Evolutionary conservation across 2,797 vertebrate genomes (phyloP).

Genomic region (Danio albolineatus): DNA sequence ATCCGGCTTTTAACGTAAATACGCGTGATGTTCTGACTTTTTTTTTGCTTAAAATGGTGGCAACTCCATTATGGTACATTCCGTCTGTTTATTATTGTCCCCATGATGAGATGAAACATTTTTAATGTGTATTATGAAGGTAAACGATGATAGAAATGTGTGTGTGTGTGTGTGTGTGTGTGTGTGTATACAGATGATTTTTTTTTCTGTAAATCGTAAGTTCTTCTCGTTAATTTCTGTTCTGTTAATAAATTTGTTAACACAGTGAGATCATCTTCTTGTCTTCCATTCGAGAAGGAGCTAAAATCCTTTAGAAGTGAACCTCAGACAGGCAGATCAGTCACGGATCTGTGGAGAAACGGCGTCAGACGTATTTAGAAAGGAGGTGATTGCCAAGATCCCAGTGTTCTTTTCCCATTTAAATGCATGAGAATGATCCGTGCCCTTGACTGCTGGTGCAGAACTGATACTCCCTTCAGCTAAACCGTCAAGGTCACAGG

Average conservation of each 20-base stretch:
- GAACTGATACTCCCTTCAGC: constrained; percentile 75
- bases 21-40: not conserved
- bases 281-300: not conserved
- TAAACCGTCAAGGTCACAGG: constrained; percentile 53
- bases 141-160: not conserved
- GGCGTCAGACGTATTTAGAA: constrained; percentile 58
- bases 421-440: constrained; percentile 78
- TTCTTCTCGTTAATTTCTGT: not conserved
- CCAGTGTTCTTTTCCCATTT: constrained; percentile 81
- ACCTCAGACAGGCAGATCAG: not conserved
- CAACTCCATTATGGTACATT: not conserved
- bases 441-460: constrained; percentile 78
- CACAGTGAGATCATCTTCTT: not conserved
- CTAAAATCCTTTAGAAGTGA: not conserved
- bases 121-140: not conserved
- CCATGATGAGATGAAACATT: not conserved
- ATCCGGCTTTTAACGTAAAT: not conserved
- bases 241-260: constrained; percentile 37
- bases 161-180: not conserved
- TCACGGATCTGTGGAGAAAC: constrained; percentile 32
- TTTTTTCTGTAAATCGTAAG: not conserved
- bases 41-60: not conserved
- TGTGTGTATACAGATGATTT: not conserved
- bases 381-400: constrained; percentile 78
- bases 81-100: not conserved